Base-by-base conservation (phyloP, 1,140 invertebrate genomes). In the Penaeus indicus region DNA sequence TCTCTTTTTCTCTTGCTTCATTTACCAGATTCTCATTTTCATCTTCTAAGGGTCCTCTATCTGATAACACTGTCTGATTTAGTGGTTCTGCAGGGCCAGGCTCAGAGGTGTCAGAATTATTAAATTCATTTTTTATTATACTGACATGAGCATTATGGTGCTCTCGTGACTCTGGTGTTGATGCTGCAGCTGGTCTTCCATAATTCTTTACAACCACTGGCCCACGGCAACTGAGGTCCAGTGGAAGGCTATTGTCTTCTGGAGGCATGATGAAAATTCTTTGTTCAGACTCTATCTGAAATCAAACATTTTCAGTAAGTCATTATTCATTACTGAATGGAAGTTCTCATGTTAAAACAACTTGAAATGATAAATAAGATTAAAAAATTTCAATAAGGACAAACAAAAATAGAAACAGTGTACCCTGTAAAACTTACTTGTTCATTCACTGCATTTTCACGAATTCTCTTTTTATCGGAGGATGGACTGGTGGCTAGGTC, bases 1-100 rank as follows among this genome's bases (percentile, higher is more conserved):
- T 90, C 63, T 90, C 89, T n/a, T 67, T 72, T 79, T 90, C 89
- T 47, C 85, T 54, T 1, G 89, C 89, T 67, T 90, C 89, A 72
- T 90, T 90, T 38, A 90, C 89, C 0, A 90, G 27, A 72, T 90
- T 90, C n/a, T 90, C 89, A 61, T 87, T 90, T 27, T 90, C 89
- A 60, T 90, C 89, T 82, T 90, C 89, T 27, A 87, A 32, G 13
- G 80, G 81, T 27, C 85, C 75, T 13, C 89, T 69, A 19, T 90
- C 89, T 25, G 88, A 89, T 16, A 89, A 38, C 63, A 89, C 60
- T 10, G 89, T 86, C 19, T 90, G 89, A 64, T 90, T 80, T 3
- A 67, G 83, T 47, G 22, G 75, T 32, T 60, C 64, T 38, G 60
- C 32, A 27, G 47, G 47, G 47, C 47, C 47, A 13, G 47, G 47